Percentiles rank a stretch among this genome's conserved stretches.
Conservation (phyloP, 1,140 invertebrate genomes). For the Hypsibius dujardini region DNA sequence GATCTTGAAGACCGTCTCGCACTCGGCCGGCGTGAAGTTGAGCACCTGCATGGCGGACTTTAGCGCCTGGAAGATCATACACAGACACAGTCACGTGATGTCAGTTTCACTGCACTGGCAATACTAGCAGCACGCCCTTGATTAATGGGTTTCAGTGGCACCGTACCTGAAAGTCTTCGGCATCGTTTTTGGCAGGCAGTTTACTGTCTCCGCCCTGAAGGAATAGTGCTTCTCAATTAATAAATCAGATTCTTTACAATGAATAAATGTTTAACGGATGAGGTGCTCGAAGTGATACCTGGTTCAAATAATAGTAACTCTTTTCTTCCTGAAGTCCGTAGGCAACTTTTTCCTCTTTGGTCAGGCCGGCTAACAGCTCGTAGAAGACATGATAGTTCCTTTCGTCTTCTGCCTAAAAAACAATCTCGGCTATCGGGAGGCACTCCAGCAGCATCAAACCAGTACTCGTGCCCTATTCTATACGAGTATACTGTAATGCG, state of each 20-base stretch:
- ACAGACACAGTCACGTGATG: too few relatives aligned
- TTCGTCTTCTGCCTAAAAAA: slow-evolving; percentile 68
- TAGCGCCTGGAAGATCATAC: slow-evolving; percentile 71
- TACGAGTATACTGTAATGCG: too few relatives aligned
- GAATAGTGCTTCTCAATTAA: background rate
- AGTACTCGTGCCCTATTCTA: too few relatives aligned
- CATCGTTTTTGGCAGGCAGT: background rate
- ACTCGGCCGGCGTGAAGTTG: slow-evolving; percentile 70
- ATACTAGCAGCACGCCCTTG: too few relatives aligned
- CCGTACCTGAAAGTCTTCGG: too few relatives aligned
- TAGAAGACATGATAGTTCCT: slow-evolving; percentile 97
- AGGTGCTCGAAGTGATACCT: slow-evolving; percentile 38
- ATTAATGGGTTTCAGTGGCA: too few relatives aligned
- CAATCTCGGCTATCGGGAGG: too few relatives aligned
- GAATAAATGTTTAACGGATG: background rate
- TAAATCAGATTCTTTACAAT: too few relatives aligned
- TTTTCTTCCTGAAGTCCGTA: slow-evolving; percentile 73
- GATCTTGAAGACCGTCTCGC: slow-evolving; percentile 77
- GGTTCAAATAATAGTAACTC: slow-evolving; percentile 94
- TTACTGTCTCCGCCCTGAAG: background rate
- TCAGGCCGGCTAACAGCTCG: slow-evolving; percentile 71
- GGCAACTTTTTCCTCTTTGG: slow-evolving; percentile 62
- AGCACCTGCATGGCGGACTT: slow-evolving; percentile 84
- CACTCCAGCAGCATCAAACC: too few relatives aligned
- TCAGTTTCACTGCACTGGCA: too few relatives aligned